These are phyloP conservation scores for Euthynnus affinis DNA, from an alignment of 2,797 vertebrate species.

Conservation along the genomic window DNA sequence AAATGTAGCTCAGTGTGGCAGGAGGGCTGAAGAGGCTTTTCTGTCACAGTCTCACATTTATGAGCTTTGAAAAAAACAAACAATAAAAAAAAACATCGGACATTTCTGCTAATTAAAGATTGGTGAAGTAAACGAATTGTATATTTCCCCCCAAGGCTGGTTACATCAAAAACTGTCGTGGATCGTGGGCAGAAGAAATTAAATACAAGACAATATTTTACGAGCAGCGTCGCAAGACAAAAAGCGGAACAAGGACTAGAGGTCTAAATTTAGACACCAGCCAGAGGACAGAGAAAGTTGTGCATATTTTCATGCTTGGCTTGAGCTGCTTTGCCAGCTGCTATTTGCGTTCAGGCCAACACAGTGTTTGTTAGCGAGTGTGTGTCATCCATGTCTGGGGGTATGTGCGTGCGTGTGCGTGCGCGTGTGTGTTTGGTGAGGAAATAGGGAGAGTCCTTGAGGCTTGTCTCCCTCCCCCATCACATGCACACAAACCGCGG, in stretches of 20 bases:
- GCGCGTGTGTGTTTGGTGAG: slow-evolving; percentile 34
- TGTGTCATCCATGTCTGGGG: slow-evolving; percentile 63
- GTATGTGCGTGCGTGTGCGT: slow-evolving; percentile 21
- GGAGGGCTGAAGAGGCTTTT: slow-evolving; percentile 21
- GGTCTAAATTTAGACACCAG: slow-evolving; percentile 76
- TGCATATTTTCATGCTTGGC: slow-evolving; percentile 79
- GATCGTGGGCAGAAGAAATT: neutral
- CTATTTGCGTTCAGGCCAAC: slow-evolving; percentile 68
- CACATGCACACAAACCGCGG: slow-evolving; percentile 53
- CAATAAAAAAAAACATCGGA: no score
- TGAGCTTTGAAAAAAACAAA: neutral
- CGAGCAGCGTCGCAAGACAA: slow-evolving; percentile 39
- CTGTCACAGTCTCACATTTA: neutral
- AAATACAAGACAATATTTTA: slow-evolving; percentile 4
- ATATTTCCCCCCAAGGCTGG: neutral
- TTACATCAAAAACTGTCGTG: neutral
- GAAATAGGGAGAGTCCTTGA: slow-evolving; percentile 67
- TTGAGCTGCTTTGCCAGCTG: slow-evolving; percentile 74
- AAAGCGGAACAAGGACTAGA: slow-evolving; percentile 15
- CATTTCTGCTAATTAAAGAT: neutral
- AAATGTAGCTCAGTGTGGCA: slow-evolving; percentile 35
- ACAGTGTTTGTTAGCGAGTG: slow-evolving; percentile 68
- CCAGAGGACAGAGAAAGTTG: slow-evolving; percentile 77
- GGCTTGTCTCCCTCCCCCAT: slow-evolving; percentile 69
- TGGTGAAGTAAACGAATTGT: neutral